Conservation (phyloP, 92 coral and sea anemone genomes). For the Desmophyllum pertusum region DNA sequence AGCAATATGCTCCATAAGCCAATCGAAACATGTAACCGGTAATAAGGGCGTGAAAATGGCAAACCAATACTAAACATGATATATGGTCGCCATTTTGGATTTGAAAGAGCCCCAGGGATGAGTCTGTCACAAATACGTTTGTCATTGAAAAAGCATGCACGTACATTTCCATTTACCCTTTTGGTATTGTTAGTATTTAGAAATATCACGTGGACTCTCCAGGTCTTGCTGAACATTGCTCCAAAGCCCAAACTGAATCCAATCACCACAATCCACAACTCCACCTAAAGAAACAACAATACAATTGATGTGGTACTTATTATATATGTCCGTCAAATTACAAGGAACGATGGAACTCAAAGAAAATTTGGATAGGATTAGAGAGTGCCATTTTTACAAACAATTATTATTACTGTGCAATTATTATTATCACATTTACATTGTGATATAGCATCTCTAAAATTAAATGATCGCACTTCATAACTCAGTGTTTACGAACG, state of each 20-base stretch:
- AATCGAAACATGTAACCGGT: too few relatives aligned
- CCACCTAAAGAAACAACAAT: constrained; percentile 49
- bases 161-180: constrained; percentile 32
- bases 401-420: too few relatives aligned
- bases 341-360: too few relatives aligned
- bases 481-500: background rate
- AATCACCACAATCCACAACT: constrained; percentile 70
- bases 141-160: background rate
- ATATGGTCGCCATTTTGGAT: background rate
- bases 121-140: background rate
- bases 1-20: too few relatives aligned
- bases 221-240: constrained; percentile 93
- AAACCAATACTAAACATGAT: too few relatives aligned
- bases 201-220: constrained; percentile 88
- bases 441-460: background rate
- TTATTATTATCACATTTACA: too few relatives aligned
- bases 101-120: background rate
- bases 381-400: background rate
- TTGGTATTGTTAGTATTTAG: constrained; percentile 43
- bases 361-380: too few relatives aligned
- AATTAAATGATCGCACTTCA: background rate
- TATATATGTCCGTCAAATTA: background rate
- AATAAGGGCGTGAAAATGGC: too few relatives aligned
- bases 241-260: constrained; percentile 87
- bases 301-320: background rate